Evolutionary conservation across 64 coral and sea anemone genomes (phyloP), one percentile per base, ranked within the genome.

Genomic region (Cladopsammia gracilis): DNA sequence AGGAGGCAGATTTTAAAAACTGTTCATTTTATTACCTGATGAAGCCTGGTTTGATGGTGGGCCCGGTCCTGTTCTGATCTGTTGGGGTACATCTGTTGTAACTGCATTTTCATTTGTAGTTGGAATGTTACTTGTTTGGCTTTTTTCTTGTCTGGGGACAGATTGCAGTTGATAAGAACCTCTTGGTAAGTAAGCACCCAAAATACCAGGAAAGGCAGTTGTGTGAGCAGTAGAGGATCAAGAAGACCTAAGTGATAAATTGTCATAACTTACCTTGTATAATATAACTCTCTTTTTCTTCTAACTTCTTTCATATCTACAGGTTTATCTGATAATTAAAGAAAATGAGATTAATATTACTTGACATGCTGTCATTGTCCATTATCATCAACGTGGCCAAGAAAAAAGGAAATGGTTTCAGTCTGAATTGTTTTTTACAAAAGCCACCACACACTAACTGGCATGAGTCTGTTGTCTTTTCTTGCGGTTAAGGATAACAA

Each of bases 281-380:
- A 95, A 81, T 96, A 98, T 70, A 93, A 43, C 62, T 90, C 94
- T 83, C 97, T 93, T 91, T 67, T 98, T 83, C 61, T 93, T 90
- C 97, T 96, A 13, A 98, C 82, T 88, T 96, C 94, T 58, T 98
- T 94, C 42, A 96, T 60, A 77, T 98, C 75, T 74, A 91, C 94
- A 80, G 90, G 78, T 66, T 88, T 86, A 47, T 65, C 87, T 95
- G 75, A 45, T 61, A 79, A 84, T 61, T 7, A 83, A 48, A 51
- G 85, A 79, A 86, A 76, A 58, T 34, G 19, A 48, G 11, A 5
- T n/a, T 42, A 3, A 19, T 47, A 50, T 51, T 70, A 19, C 2
- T 34, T 34, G 34, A 34, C 26, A 49, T 18, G 22, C 14, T n/a
- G 18, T 11, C 16, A 25, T 18, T 49, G 22, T 18, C 24, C n/a